Evolutionary conservation across 2,113 vertebrate genomes (phyloP).

Genomic region (Rhineura floridana): DNA sequence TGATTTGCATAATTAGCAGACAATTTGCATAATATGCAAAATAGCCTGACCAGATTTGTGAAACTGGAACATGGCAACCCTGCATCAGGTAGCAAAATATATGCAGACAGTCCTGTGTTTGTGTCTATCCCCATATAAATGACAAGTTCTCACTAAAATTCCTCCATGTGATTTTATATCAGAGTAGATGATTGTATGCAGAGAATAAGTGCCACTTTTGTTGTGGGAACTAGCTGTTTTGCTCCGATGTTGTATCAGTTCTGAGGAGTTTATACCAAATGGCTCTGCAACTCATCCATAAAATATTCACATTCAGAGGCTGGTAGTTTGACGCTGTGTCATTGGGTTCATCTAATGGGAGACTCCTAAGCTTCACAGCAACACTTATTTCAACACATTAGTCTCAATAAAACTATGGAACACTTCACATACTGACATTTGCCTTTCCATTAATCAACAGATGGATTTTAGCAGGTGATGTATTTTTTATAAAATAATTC

Average conservation of each 20-base stretch:
- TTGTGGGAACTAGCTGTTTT: not conserved
- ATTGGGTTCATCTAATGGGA: conserved; percentile 20
- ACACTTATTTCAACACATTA: not conserved
- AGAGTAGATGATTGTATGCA: not conserved
- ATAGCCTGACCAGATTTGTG: too few relatives aligned
- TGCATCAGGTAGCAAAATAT: too few relatives aligned
- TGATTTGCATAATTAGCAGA: too few relatives aligned
- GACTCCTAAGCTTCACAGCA: not conserved
- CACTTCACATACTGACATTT: not conserved
- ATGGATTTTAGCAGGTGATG: not conserved
- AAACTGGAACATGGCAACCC: too few relatives aligned
- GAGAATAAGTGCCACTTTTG: not conserved
- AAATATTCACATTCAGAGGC: not conserved
- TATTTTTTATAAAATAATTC: not conserved
- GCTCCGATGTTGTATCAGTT: conserved; percentile 2
- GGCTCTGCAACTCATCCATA: conserved; percentile 4
- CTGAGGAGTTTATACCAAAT: not conserved
- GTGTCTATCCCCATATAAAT: too few relatives aligned
- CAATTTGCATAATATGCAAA: too few relatives aligned
- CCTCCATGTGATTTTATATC: too few relatives aligned
- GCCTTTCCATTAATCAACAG: conserved; percentile 11
- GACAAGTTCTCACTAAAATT: too few relatives aligned
- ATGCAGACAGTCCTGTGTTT: too few relatives aligned
- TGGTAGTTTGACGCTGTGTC: conserved; percentile 14
- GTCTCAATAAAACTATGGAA: not conserved